Percentiles rank a stretch among this genome's conserved stretches.
These are phyloP conservation scores for Drosophila serrata DNA, from an alignment of 1,140 invertebrate species.

Conservation along the genomic window DNA sequence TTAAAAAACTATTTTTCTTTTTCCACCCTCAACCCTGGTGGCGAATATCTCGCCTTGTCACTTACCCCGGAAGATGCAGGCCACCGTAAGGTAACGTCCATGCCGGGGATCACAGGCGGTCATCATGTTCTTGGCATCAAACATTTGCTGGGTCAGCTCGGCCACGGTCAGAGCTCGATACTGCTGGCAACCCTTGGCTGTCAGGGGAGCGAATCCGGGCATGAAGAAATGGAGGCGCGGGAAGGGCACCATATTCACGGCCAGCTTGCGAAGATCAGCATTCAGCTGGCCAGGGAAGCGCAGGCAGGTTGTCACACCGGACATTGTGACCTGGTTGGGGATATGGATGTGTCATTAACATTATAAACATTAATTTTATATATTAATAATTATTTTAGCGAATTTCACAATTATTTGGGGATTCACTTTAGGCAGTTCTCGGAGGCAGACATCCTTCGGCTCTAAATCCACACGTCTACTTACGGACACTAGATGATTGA, in stretches of 20 bases:
- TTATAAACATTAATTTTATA: not conserved
- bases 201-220: slow-evolving; percentile 97
- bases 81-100: slow-evolving; percentile 96
- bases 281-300: slow-evolving; percentile 94
- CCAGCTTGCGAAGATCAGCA: slow-evolving; percentile 97
- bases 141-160: slow-evolving; percentile 96
- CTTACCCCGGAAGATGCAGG: slow-evolving; percentile 96
- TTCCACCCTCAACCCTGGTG: not conserved
- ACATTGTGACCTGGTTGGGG: slow-evolving; percentile 89
- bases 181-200: slow-evolving; percentile 93
- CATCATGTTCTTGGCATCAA: slow-evolving; percentile 97
- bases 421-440: not conserved
- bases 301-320: slow-evolving; percentile 94
- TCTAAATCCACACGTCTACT: slow-evolving; percentile 59
- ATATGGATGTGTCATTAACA: not conserved
- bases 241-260: slow-evolving; percentile 99
- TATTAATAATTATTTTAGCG: not conserved
- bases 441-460: not conserved
- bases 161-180: slow-evolving; percentile 95
- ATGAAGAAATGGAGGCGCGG: slow-evolving; percentile 98
- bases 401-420: not conserved
- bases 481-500: slow-evolving; percentile 91
- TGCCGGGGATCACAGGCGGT: slow-evolving; percentile 97
- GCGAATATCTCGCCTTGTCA: slow-evolving; percentile 24
- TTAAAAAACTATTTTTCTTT: slow-evolving; percentile 81